Evolutionary conservation across 2,797 vertebrate species (phyloP), one percentile per base, ranked within the genome.

Genomic region (Enteromius radiatus): DNA sequence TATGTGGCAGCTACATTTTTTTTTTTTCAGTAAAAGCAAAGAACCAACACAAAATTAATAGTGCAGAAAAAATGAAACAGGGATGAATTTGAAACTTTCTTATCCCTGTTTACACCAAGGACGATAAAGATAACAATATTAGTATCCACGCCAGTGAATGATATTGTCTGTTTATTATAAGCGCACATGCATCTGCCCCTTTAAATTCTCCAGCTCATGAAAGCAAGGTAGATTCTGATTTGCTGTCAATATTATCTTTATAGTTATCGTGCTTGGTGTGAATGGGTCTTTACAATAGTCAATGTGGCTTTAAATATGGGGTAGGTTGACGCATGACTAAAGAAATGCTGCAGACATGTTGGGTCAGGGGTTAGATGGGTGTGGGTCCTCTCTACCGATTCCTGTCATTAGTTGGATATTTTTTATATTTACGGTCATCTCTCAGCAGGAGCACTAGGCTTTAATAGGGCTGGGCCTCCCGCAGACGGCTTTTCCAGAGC

Each of bases 401-500:
- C 26, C 85, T 81, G 69, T 80, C 43, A 17, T 82, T 80, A 84
- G 74, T 26, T 59, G 76, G 36, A 54, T 56, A 45, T 75, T 69
- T 65, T 83, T 68, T 47, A 81, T 74, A 87, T 82, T 81, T 80
- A 84, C 45, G 68, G 74, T 71, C 71, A 77, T 83, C 54, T 54
- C 69, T 84, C 41, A 33, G 26, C 54, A 70, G 26, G 76, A 81
- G 59, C 43, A n/a, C 52, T 61, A 56, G 17, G 63, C 43, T 88
- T 86, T 86, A 85, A 87, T 85, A 81, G 83, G 80, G 47, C 65
- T 41, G 63, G 86, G 80, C 79, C 84, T 84, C 83, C 78, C 83
- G 86, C 87, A 89, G 83, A 85, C 87, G 54, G 86, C 85, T 88
- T 89, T 85, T 86, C 86, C 78, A 87, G 83, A 86, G 79, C 87